Evolutionary conservation across 2,888 invertebrate species (phyloP), one percentile per base, ranked within the genome.

Genomic region (Lathronympha strigana): DNA sequence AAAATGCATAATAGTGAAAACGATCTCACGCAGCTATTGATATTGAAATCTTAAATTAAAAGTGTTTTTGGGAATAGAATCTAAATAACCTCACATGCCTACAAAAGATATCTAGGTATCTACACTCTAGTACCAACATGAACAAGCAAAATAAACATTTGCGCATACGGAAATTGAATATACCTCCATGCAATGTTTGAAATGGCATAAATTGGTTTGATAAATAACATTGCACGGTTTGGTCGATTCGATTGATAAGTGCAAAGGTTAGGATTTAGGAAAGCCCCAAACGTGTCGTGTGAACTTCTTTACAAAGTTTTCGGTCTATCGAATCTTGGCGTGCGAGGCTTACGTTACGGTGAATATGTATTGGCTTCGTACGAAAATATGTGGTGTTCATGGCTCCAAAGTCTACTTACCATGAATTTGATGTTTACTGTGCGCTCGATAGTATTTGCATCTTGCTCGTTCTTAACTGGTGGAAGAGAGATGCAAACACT

Each of bases 241-340:
- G 58, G 51, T 25, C 51, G 53, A 53, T 64, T 64, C 36, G 45
- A 38, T 15, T 36, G 45, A 36, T 33, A 51, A 53, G 53, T 53
- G 53, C 45, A 53, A 15, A 66, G 57, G 54, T 63, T 58, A 47
- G 63, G 57, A 58, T 67, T 61, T 63, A 63, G 64, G 68, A 66
- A 68, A 51, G 45, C 68, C 69, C 23, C 69, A 64, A 67, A 67
- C 61, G n/a, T n/a, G n/a, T n/a, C 74, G 74, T 74, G 75, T 69
- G 76, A 74, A 73, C 64, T 77, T 76, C 73, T 73, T 77, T 77
- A 73, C 72, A 69, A 71, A 72, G 69, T 73, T 36, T 38, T 69
- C 78, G 71, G 71, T 71, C 71, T 71, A 72, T 66, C 68, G 69
- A 67, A 69, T 69, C 71, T 67, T 69, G 69, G 68, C 68, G 19